Evolutionary conservation across 2,797 vertebrate genomes (phyloP).

Genomic region (Lithobates sylvaticus): DNA sequence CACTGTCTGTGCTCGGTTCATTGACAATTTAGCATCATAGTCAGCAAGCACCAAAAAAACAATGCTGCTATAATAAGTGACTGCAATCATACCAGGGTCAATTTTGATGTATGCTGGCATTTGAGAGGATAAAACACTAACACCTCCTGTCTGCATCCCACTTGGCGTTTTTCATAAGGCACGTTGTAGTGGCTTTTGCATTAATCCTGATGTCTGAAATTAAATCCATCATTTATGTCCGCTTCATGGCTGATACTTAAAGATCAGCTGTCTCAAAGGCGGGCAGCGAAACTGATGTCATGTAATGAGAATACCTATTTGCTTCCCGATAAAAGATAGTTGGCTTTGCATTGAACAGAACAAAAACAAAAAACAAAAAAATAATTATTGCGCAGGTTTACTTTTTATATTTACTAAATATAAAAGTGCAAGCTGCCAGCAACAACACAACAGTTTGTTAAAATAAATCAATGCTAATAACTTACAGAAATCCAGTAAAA

Average conservation of each 20-base stretch:
- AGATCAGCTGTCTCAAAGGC: background rate
- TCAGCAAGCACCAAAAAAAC: background rate
- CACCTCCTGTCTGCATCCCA: background rate
- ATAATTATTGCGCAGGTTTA: too few species aligned
- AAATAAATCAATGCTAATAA: too few species aligned
- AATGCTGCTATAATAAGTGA: background rate
- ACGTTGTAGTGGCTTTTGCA: background rate
- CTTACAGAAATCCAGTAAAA: too few species aligned
- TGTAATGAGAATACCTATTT: slow-evolving; percentile 5
- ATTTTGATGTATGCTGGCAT: background rate
- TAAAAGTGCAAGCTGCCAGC: too few species aligned
- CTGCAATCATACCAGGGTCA: background rate
- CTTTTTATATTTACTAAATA: too few species aligned
- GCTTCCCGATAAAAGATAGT: slow-evolving; percentile 1
- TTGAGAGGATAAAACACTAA: slow-evolving; percentile 3
- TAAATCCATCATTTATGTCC: slow-evolving; percentile 14
- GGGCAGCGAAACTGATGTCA: background rate
- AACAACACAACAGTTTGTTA: too few species aligned
- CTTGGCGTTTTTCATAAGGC: background rate
- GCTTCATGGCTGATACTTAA: slow-evolving; percentile 4
- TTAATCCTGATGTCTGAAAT: slow-evolving; percentile 1
- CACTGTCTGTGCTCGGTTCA: background rate
- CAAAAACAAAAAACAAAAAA: too few species aligned
- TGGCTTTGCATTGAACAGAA: background rate
- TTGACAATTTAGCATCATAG: background rate